These are phyloP conservation scores for Melanophora roralis DNA, from an alignment of 2,888 invertebrate species.

Conservation along the genomic window DNA sequence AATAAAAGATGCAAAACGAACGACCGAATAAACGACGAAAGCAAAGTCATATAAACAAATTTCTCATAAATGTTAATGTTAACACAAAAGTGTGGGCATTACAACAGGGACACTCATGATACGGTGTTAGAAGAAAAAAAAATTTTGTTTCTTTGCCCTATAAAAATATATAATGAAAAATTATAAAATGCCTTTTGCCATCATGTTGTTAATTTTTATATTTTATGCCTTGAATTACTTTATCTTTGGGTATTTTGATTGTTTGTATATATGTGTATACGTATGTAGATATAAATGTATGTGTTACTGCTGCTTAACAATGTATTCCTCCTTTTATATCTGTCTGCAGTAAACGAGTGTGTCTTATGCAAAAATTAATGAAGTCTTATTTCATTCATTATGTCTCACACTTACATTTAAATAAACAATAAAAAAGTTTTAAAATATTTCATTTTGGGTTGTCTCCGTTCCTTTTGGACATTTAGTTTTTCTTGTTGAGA, in stretches of 20 bases:
- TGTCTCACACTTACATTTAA: conserved; percentile 35
- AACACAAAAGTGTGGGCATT: conserved; percentile 63
- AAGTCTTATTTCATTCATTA: conserved; percentile 60
- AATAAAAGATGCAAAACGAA: conserved; percentile 5
- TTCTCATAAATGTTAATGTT: conserved; percentile 62
- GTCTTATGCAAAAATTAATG: conserved; percentile 52
- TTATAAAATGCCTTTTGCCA: conserved; percentile 51
- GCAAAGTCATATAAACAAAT: conserved; percentile 45
- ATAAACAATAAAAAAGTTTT: conserved; percentile 25
- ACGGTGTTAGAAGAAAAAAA: conserved; percentile 25
- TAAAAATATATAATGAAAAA: conserved; percentile 53
- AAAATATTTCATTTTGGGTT: conserved; percentile 10
- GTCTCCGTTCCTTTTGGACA: conserved; percentile 26
- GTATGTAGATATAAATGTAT: too few species aligned
- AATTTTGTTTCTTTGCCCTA: background rate
- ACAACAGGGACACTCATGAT: conserved; percentile 56
- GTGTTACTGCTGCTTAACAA: conserved; percentile 26
- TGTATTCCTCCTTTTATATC: background rate
- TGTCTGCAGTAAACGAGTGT: conserved; percentile 27
- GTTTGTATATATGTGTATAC: conserved; percentile 31
- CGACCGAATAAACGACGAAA: conserved; percentile 6
- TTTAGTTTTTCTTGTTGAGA: conserved; percentile 55
- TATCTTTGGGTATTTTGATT: conserved; percentile 29
- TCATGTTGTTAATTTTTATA: conserved; percentile 60
- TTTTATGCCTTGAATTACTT: conserved; percentile 38